These are phyloP conservation scores for Chascanopsetta lugubris DNA, from an alignment of 2,113 vertebrate species.

Conservation along the genomic window DNA sequence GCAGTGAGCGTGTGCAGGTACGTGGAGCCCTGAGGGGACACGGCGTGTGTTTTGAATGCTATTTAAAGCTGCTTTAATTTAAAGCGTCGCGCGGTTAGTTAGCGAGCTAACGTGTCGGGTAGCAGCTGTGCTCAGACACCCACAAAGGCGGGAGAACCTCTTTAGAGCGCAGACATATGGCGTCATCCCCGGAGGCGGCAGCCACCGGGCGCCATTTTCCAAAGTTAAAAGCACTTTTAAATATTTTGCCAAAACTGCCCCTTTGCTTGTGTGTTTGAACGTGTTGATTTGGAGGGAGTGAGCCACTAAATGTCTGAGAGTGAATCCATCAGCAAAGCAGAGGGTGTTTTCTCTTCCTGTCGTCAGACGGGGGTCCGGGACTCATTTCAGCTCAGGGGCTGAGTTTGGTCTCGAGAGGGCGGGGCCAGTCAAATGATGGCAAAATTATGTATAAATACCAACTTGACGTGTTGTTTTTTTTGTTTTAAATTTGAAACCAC, in stretches of 20 bases:
- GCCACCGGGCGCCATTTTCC: neutral
- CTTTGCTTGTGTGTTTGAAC: neutral
- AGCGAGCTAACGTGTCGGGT: neutral
- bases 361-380: no score
- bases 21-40: neutral
- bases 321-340: no score
- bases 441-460: no score
- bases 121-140: neutral
- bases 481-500: no score
- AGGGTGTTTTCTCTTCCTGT: no score
- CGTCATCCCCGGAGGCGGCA: neutral
- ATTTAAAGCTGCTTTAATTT: neutral
- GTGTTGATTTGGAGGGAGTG: neutral
- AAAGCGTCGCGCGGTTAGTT: neutral
- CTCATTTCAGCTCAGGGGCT: no score
- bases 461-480: no score
- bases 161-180: neutral
- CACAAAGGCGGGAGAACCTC: neutral
- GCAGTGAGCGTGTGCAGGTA: neutral
- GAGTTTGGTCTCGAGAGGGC: no score
- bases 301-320: no score
- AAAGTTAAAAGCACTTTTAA: neutral
- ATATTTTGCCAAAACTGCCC: no score
- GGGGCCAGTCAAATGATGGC: no score
- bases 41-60: neutral